Percentiles rank a stretch among this genome's conserved stretches.
phyloP scores from a whole-genome alignment of 2,113 vertebrate genomes.

The Columba janthina region DNA sequence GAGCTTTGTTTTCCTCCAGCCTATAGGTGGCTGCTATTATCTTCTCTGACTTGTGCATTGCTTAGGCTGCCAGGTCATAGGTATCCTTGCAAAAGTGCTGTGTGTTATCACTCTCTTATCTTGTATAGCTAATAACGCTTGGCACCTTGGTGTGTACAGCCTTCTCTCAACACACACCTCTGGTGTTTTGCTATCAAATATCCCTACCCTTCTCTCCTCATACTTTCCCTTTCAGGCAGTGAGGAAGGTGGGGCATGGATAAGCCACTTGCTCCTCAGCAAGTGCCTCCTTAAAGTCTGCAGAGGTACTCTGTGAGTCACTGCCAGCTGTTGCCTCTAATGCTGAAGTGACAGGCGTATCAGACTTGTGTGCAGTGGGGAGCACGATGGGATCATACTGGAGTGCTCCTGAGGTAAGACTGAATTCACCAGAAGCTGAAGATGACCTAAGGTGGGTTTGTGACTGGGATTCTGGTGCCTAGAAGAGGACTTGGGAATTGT shows the following conservation, averaged over 20 bases:
- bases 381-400: constrained; percentile 48
- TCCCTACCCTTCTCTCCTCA: not conserved
- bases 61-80: not conserved
- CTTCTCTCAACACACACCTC: not conserved
- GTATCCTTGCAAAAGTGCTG: not conserved
- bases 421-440: not conserved
- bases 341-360: not conserved
- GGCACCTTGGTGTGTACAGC: not conserved
- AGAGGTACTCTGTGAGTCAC: not conserved
- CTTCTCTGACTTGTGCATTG: not conserved
- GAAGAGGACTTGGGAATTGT: not conserved
- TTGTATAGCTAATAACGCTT: not conserved
- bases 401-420: not conserved
- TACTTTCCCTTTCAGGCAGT: constrained; percentile 16
- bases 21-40: not conserved
- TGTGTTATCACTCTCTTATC: not conserved
- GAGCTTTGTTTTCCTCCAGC: not conserved
- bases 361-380: not conserved
- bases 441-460: not conserved
- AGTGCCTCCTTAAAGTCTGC: not conserved
- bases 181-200: not conserved
- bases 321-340: not conserved
- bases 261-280: not conserved
- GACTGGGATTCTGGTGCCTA: not conserved
- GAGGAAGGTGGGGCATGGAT: constrained; percentile 20